Evolutionary conservation across 2,888 invertebrate species (phyloP), one percentile per base, ranked within the genome.

Genomic region (Drosophila melanosoma): DNA sequence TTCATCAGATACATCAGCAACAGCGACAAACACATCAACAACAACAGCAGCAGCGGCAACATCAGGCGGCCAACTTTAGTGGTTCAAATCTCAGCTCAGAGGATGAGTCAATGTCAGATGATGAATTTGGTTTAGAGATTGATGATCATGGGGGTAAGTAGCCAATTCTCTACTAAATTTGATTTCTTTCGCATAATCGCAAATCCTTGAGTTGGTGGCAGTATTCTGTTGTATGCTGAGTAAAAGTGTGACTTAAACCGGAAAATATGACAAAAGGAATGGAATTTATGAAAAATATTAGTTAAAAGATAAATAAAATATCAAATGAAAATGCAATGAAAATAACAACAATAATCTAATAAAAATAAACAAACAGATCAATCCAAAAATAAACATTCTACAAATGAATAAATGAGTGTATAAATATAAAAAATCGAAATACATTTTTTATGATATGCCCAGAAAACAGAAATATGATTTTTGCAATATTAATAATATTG

Each of bases 131-230:
- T 12, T 65, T 92, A 66, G 92, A 93, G 72, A 85, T 91, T 10
- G 90, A 83, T 68, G 92, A 92, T 63, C 87, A 83, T 11, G 83
- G 80, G 48, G 92, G 92, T 92, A 83, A 92, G 92, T 90, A 40
- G 20, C 7, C 23, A 5, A 38, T 5, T 12, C 15, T 32, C 0
- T 12, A 32, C 6, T 17, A 23, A 40, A 23, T 48, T 69, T 51
- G 33, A 69, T 58, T 60, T 45, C n/a, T 53, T 57, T 17, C 38
- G 15, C 12, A 10, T n/a, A 11, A 38, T 1, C 12, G 17, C 7
- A 11, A 63, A 26, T 10, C 12, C 45, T 57, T n/a, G 20, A 48
- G 15, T 63, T 68, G 76, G 77, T 86, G 79, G 81, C 81, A 78
- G 78, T 87, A 89, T 87, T 87, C 79, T 82, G 74, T 70, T 72